Evolutionary conservation across 2,888 invertebrate genomes (phyloP), one percentile per base, ranked within the genome.

Genomic region (Acrobasis suavella): DNA sequence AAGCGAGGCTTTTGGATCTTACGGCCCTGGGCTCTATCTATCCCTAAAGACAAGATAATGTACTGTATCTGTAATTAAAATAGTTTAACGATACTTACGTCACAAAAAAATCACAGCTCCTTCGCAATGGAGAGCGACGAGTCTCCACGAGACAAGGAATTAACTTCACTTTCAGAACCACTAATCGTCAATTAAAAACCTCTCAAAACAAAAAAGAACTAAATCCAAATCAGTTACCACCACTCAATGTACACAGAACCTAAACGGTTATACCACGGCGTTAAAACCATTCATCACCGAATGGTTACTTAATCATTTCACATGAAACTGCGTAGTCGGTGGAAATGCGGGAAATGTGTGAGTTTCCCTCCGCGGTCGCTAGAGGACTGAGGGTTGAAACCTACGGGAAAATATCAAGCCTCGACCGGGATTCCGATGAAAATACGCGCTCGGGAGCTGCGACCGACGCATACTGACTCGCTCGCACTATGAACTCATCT

Each of bases 391-490:
- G 78, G 79, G 78, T 79, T 82, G 81, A 84, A 87, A 84, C 85
- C 87, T 89, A 87, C 88, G 82, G 88, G 89, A 91, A 89, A 90
- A 88, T 83, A 81, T 84, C 80, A 85, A 87, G 86, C 88, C 86
- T 84, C 85, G 82, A 80, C 86, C 87, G 87, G 89, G 91, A 87
- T 81, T 80, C 78, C 69, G 81, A 78, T 82, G 80, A 81, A 84
- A 86, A 81, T 80, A 80, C 75, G 77, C 75, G 71, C 62, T 60
- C 58, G 66, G 63, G 66, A 64, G 72, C 73, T 69, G 69, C 67
- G 73, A 67, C 66, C 60, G 63, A 65, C 65, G 68, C 62, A 66
- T 69, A 69, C 81, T 75, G 65, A 63, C 85, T 85, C 82, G 70
- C 77, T 89, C 83, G 60, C 64, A 65, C 63, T 62, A 64, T 66